Evolutionary conservation across 2,888 invertebrate genomes (phyloP).

Genomic region (Phortica magna): DNA sequence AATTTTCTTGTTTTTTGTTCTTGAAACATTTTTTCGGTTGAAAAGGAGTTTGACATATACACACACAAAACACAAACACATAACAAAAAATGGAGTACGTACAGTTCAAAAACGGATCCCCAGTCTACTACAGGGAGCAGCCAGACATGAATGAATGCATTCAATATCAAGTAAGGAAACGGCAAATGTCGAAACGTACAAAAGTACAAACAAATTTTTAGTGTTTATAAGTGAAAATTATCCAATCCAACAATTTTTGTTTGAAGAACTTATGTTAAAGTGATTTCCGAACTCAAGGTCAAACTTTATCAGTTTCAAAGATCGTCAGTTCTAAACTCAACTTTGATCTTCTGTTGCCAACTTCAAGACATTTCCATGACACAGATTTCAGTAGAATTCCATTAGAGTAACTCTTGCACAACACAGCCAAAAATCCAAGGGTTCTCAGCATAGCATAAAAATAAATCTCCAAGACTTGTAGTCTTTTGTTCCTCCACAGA

Average conservation of each 20-base stretch:
- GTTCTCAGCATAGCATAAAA: not conserved
- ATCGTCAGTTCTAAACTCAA: no score
- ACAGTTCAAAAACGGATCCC: constrained; percentile 78
- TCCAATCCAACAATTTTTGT: no score
- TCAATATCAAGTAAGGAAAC: constrained; percentile 78
- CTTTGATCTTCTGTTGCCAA: no score
- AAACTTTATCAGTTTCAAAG: no score
- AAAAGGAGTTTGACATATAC: constrained; percentile 66
- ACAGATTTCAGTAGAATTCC: no score
- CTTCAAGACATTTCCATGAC: no score
- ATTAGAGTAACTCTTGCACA: no score
- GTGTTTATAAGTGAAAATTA: no score
- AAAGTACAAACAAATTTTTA: constrained; percentile 29
- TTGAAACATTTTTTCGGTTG: constrained; percentile 47
- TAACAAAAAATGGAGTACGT: constrained; percentile 77
- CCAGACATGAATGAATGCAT: constrained; percentile 78
- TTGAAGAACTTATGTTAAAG: no score
- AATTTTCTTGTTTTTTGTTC: constrained; percentile 55
- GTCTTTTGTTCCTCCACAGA: not conserved
- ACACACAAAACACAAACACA: constrained; percentile 50
- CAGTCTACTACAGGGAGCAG: constrained; percentile 77
- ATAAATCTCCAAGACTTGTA: not conserved
- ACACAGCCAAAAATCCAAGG: no score
- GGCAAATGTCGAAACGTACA: not conserved
- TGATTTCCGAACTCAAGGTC: no score